Evolutionary conservation across 1,140 invertebrate species (phyloP).

Genomic region (Neodiprion virginianus): DNA sequence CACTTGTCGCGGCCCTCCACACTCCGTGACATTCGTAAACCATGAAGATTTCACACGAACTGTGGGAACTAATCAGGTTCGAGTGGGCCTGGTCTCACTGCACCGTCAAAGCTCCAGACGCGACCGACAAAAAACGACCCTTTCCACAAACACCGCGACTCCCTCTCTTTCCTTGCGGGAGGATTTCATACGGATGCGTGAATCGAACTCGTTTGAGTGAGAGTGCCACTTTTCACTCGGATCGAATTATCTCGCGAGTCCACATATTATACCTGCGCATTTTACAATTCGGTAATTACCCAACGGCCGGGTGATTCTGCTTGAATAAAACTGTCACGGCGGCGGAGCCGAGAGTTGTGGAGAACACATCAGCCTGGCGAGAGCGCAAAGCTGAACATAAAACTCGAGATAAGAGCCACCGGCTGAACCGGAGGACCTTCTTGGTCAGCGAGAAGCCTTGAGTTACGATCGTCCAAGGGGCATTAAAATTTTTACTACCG

Average conservation of each 20-base stretch:
- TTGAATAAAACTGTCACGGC: background rate
- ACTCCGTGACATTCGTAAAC: no score
- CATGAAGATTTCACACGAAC: no score
- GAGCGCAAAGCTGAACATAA: constrained; percentile 54
- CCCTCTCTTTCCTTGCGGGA: constrained; percentile 4
- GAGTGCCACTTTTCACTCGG: constrained; percentile 11
- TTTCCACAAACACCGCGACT: background rate
- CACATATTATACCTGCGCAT: background rate
- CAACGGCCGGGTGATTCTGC: background rate
- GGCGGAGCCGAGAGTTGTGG: background rate
- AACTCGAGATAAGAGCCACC: constrained; percentile 51
- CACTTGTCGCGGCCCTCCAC: no score
- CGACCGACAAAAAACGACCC: no score
- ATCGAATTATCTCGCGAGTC: background rate
- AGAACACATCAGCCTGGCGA: constrained; percentile 37
- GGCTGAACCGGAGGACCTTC: constrained; percentile 12
- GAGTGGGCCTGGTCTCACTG: no score
- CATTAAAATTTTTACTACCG: constrained; percentile 53
- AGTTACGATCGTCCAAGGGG: constrained; percentile 50
- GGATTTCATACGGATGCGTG: background rate
- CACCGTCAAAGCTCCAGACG: no score
- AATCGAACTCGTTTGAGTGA: background rate
- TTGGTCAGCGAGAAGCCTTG: constrained; percentile 29
- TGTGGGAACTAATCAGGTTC: no score
- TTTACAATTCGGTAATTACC: background rate